phyloP scores from a whole-genome alignment of 1,140 invertebrate genomes.

The Procambarus virginalis region DNA sequence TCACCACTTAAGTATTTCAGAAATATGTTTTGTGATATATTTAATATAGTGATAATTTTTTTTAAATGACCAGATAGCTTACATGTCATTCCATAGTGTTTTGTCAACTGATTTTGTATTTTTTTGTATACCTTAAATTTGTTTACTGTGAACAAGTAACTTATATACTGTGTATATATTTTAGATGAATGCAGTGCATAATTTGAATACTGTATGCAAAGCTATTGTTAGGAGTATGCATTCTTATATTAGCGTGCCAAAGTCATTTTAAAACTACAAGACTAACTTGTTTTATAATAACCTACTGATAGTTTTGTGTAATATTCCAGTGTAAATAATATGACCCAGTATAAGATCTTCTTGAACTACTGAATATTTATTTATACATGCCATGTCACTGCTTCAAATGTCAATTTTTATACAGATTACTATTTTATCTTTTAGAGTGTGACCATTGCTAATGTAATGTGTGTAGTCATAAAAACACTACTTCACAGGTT shows the following conservation, averaged over 20 bases:
- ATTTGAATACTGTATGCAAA: background rate
- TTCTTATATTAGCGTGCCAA: background rate
- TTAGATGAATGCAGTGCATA: background rate
- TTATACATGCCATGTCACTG: background rate
- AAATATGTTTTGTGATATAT: background rate
- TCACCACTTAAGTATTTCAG: background rate
- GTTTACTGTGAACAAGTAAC: background rate
- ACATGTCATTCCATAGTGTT: background rate
- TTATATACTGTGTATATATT: slow-evolving; percentile 1
- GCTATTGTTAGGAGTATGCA: background rate
- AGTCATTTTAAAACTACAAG: background rate
- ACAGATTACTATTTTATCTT: background rate
- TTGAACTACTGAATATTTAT: background rate
- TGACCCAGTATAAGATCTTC: background rate
- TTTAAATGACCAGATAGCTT: background rate
- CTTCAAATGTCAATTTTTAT: background rate
- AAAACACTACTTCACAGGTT: background rate
- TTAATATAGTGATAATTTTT: background rate
- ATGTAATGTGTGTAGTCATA: background rate
- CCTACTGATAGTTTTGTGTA: background rate
- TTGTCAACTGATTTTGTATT: background rate
- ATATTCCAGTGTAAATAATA: background rate
- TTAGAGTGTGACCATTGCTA: background rate
- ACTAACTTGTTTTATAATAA: background rate
- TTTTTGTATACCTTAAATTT: background rate